Evolutionary conservation across 2,797 vertebrate species (phyloP), one percentile per base, ranked within the genome.

Genomic region (Cygnus olor): DNA sequence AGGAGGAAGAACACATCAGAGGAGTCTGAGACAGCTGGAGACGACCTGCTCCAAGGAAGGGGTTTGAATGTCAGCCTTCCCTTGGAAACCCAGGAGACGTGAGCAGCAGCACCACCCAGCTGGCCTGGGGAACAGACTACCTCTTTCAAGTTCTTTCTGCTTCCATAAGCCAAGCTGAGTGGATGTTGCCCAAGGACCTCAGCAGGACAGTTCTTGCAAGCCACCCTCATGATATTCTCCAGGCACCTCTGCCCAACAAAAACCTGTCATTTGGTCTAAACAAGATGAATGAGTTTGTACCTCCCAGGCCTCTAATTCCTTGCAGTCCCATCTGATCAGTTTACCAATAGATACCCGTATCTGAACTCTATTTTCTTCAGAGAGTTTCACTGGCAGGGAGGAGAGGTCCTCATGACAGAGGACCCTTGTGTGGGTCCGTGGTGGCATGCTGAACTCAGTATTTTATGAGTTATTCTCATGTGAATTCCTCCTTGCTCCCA

Each of bases 401-500:
- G 53, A 95, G 42, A 80, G 0, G 1, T 72, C 86, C 51, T 90
- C 45, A 69, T 16, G 47, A 22, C 81, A 80, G 45, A 93, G 11
- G 28, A 78, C 34, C 27, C 60, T 42, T 13, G 16, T 27, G 15
- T 38, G 65, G 34, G n/a, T 66, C 6, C 79, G 79, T 5, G 2
- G 21, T 58, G 28, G 21, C 73, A 63, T 86, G 81, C 56, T 65
- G n/a, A 89, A 51, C 61, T 79, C 72, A 38, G 14, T 40, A 81
- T 92, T 90, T 91, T 60, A 54, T 68, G 79, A 82, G 36, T 76
- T 80, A 71, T 71, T 95, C 81, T 89, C 80, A 65, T 85, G 79
- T 44, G 69, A 87, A 92, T 53, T 53, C 51, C 27, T 16, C 25
- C 32, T 60, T 16, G 19, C 8, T 81, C 42, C 30, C 72, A n/a